These are phyloP conservation scores for Cydia splendana DNA, from an alignment of 1,140 invertebrate genomes.

Conservation along the genomic window DNA sequence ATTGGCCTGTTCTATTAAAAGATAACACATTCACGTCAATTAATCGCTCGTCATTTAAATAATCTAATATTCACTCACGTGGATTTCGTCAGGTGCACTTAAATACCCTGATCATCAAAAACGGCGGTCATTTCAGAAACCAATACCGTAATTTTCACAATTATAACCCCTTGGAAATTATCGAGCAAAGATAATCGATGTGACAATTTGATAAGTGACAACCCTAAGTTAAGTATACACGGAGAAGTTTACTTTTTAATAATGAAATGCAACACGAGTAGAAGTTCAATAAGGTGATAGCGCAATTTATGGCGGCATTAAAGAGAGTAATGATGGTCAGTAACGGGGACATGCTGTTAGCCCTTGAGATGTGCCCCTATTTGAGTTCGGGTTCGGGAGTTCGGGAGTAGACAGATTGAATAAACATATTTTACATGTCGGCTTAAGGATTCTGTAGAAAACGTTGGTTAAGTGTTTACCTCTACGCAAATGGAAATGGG, in stretches of 20 bases:
- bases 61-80: background rate
- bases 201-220: conserved; percentile 31
- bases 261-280: conserved; percentile 66
- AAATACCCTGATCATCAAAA: conserved; percentile 7
- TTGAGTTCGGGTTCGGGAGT: background rate
- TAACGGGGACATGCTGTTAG: conserved; percentile 40
- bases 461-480: background rate
- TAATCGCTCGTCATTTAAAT: background rate
- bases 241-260: conserved; percentile 62
- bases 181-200: background rate
- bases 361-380: background rate
- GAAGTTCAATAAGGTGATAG: conserved; percentile 57
- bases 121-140: background rate
- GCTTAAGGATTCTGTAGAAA: background rate
- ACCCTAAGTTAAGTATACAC: conserved; percentile 43
- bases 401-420: background rate
- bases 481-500: background rate
- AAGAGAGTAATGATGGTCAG: conserved; percentile 63
- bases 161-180: background rate
- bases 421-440: background rate
- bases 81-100: background rate
- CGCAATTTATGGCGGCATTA: conserved; percentile 66
- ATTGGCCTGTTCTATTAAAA: too few species aligned
- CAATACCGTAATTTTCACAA: background rate
- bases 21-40: too few species aligned